Conservation (phyloP, 2,888 invertebrate species). For the Cerceris ruficornis region DNA sequence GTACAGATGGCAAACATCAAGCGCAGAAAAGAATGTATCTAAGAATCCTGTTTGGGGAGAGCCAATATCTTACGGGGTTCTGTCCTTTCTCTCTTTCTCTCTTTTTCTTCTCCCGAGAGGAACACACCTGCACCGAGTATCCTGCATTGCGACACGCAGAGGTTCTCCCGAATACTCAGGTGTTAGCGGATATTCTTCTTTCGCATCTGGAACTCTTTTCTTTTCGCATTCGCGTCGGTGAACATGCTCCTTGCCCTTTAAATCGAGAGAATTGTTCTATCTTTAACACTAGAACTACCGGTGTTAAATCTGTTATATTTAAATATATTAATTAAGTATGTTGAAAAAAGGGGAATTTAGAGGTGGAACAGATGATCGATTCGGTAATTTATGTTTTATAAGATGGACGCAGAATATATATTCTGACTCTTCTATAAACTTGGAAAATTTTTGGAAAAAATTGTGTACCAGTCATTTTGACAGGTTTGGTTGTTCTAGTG, state of each 20-base stretch:
- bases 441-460: no score
- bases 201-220: conserved; percentile 19
- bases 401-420: no score
- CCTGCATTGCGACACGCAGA: conserved; percentile 55
- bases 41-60: conserved; percentile 72
- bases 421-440: no score
- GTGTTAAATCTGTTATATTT: no score
- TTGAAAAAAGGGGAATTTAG: no score
- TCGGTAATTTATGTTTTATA: no score
- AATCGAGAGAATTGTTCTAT: no score
- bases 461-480: no score
- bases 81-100: conserved; percentile 13
- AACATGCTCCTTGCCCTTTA: neutral
- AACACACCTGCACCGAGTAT: conserved; percentile 41
- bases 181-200: conserved; percentile 41
- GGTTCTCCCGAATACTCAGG: conserved; percentile 49
- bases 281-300: no score
- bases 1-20: conserved; percentile 54
- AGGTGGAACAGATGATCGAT: no score
- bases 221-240: conserved; percentile 16
- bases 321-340: no score
- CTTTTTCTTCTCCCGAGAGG: conserved; percentile 4
- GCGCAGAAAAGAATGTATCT: conserved; percentile 63
- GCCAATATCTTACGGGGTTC: conserved; percentile 60
- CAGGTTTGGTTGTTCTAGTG: no score